These are phyloP conservation scores for Rousettus madagascariensis DNA, from an alignment of 2,797 vertebrate species.

Conservation along the genomic window DNA sequence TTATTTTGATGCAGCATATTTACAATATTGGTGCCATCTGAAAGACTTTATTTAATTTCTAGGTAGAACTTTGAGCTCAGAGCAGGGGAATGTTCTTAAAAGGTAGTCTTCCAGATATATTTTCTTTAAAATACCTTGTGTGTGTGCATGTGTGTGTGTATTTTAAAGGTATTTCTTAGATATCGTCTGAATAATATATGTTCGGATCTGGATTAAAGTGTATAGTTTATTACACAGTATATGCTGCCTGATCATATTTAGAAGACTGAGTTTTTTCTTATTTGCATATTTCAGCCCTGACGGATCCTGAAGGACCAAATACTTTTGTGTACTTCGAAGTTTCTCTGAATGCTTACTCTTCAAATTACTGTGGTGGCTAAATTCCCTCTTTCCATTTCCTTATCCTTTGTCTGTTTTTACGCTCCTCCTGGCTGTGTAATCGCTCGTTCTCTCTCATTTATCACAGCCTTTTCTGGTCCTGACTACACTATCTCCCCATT, in stretches of 20 bases:
- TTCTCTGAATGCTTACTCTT: slow-evolving; percentile 76
- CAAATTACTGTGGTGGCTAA: slow-evolving; percentile 72
- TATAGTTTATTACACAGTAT: background rate
- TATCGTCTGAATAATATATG: background rate
- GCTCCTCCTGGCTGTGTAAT: slow-evolving; percentile 82
- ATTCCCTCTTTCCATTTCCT: slow-evolving; percentile 75
- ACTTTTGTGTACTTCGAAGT: slow-evolving; percentile 63
- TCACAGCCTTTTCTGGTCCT: slow-evolving; percentile 83
- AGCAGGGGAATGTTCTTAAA: background rate
- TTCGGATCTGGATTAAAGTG: background rate
- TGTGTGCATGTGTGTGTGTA: background rate
- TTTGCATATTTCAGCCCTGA: background rate
- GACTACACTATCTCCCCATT: slow-evolving; percentile 85
- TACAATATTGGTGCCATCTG: background rate
- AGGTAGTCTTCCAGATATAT: background rate
- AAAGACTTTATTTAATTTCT: slow-evolving; percentile 31
- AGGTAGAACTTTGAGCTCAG: background rate
- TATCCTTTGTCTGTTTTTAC: slow-evolving; percentile 86
- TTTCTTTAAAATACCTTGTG: background rate
- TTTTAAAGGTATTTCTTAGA: background rate
- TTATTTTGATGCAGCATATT: background rate
- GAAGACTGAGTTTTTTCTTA: background rate
- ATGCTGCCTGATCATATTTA: background rate
- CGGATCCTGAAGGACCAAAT: background rate
- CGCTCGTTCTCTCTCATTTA: slow-evolving; percentile 88